These are phyloP conservation scores for Rhodeus uyekii DNA, from an alignment of 2,797 vertebrate genomes.

Conservation along the genomic window DNA sequence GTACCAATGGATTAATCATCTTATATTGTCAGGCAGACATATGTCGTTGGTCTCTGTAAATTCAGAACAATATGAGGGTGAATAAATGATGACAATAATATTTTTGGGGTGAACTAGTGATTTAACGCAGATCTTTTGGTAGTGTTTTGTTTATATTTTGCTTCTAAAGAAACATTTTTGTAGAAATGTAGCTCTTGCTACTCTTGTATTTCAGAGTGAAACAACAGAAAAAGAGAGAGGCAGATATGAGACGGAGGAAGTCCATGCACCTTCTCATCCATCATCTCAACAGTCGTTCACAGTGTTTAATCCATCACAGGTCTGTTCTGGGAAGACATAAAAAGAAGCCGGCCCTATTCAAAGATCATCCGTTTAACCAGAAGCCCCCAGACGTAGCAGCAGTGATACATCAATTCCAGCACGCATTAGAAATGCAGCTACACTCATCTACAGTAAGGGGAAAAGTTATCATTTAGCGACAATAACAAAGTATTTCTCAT, in stretches of 20 bases:
- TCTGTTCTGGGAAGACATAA: constrained; percentile 26
- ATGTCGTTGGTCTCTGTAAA: background rate
- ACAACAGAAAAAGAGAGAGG: background rate
- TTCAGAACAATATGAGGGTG: background rate
- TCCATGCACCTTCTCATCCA: constrained; percentile 30
- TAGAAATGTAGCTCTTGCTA: background rate
- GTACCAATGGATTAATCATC: background rate
- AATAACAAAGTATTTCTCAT: constrained; percentile 15
- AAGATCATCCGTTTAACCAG: constrained; percentile 32
- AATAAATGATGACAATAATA: background rate
- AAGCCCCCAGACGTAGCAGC: background rate
- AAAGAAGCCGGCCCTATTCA: constrained; percentile 40
- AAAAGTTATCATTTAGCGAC: background rate
- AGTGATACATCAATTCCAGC: constrained; percentile 26
- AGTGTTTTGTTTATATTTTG: background rate
- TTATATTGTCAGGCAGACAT: background rate
- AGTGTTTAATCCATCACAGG: constrained; percentile 16
- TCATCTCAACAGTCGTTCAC: constrained; percentile 32
- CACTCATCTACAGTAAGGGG: constrained; percentile 5
- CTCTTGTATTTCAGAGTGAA: background rate
- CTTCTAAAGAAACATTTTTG: background rate
- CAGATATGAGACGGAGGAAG: constrained; percentile 22
- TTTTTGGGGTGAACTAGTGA: background rate
- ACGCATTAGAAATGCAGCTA: constrained; percentile 23
- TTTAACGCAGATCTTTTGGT: background rate